Base-by-base conservation (phyloP, 2,797 vertebrate species). In the Mionectes olivaceus region DNA sequence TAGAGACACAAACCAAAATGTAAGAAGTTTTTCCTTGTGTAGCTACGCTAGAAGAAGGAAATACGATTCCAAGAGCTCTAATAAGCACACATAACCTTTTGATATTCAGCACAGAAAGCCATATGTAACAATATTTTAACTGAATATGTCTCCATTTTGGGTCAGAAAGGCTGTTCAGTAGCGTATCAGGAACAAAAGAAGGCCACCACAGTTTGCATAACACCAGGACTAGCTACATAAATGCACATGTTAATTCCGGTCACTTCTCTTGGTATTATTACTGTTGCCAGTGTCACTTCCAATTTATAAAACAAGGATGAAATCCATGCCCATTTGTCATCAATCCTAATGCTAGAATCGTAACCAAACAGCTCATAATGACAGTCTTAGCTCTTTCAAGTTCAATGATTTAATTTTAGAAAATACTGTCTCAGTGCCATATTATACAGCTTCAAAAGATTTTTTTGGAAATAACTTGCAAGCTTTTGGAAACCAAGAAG, bases 351-450 rank as follows among this genome's bases (percentile, higher is more conserved):
- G 63, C 49, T 91, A n/a, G 57, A 88, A 90, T 39, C 81, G 32
- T 80, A 96, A 92, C 33, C 61, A 83, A 88, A 79, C 1, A 89
- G 71, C 50, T 93, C 87, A 50, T 63, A 92, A 90, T 7, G 37
- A 92, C 2, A 11, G 64, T 70, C 79, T 91, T 89, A 87, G 50
- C 32, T 91, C 65, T 90, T 88, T 84, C 71, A 80, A 35, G 53
- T 79, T 88, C 61, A 94, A 88, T 22, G 30, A 47, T 41, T 83
- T 89, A 43, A 70, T 65, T 90, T 87, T 53, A 81, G 43, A 83
- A 94, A 90, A 69, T 30, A 91, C 9, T 27, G 17, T 25, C 50
- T 93, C 75, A 87, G 46, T 63, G 57, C 21, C n/a, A 2, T 22
- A 41, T 37, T 61, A 77, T 5, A 53, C 4, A 67, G 28, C 28